Conservation (phyloP, 2,113 vertebrate genomes). For the Coreoperca whiteheadi region DNA sequence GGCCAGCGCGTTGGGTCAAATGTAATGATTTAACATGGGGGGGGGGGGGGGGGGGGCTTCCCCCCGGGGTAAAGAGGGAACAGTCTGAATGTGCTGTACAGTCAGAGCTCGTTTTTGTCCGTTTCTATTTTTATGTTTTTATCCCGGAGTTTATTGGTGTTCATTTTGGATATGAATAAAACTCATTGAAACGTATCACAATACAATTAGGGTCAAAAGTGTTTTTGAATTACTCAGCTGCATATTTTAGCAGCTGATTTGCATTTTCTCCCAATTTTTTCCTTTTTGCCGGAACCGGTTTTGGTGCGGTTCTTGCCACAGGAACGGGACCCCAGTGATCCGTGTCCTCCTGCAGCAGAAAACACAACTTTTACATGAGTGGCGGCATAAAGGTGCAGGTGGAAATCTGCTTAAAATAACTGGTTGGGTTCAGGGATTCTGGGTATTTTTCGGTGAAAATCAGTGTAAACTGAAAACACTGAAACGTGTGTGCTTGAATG, state of each 20-base stretch:
- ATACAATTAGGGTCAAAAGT: no score
- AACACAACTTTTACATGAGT: not conserved
- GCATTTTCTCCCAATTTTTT: not conserved
- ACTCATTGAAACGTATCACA: no score
- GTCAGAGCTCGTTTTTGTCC: not conserved
- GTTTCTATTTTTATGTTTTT: not conserved
- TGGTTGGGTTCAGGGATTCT: not conserved
- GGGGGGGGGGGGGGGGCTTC: no score
- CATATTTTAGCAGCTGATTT: no score
- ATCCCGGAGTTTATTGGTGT: not conserved
- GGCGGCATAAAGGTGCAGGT: not conserved
- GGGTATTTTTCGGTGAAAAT: not conserved
- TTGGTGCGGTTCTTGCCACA: not conserved
- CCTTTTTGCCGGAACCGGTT: not conserved
- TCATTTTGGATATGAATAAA: not conserved
- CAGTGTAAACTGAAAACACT: not conserved
- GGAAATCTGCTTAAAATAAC: not conserved
- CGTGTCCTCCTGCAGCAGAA: not conserved
- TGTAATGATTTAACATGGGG: slow-evolving; percentile 32
- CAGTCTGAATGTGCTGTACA: not conserved
- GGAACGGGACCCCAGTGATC: not conserved
- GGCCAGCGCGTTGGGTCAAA: slow-evolving; percentile 36
- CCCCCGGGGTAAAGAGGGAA: no score
- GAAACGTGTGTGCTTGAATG: not conserved
- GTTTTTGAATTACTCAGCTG: no score